Evolutionary conservation across 2,797 vertebrate species (phyloP).

Genomic region (Craterocephalus amniculus): DNA sequence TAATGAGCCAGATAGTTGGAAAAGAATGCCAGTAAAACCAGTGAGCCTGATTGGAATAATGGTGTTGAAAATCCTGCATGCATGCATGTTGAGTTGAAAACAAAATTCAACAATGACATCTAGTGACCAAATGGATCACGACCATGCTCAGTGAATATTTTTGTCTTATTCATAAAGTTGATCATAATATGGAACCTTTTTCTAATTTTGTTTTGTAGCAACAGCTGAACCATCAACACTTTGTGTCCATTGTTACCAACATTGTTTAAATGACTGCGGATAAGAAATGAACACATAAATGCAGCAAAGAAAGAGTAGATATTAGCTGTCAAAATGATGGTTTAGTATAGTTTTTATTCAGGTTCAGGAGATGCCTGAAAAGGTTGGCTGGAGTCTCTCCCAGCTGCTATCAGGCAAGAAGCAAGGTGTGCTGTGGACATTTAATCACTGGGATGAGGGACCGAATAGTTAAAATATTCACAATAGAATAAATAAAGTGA

Average conservation of each 20-base stretch:
- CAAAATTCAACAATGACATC: constrained; percentile 65
- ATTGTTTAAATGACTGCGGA: not conserved
- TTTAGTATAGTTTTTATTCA: too few relatives aligned
- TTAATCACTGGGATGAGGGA: too few relatives aligned
- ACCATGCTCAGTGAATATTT: not conserved
- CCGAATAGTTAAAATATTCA: too few relatives aligned
- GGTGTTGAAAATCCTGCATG: not conserved
- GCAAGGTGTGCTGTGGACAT: too few relatives aligned
- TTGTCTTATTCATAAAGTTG: not conserved
- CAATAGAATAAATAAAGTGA: too few relatives aligned
- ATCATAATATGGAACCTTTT: not conserved
- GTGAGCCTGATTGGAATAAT: constrained; percentile 13
- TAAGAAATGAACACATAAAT: not conserved
- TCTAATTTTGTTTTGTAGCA: not conserved
- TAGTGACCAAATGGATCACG: constrained; percentile 36
- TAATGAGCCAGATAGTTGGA: constrained; percentile 36
- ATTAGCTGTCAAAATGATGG: not conserved
- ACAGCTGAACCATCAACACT: not conserved
- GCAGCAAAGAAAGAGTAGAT: not conserved
- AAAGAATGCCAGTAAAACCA: constrained; percentile 23
- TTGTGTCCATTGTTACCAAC: too few relatives aligned
- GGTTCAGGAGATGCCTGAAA: too few relatives aligned
- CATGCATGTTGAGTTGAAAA: not conserved
- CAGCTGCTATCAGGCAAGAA: too few relatives aligned
- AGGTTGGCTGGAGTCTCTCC: too few relatives aligned